These are phyloP conservation scores for Pterocles burchelli DNA, from an alignment of 2,113 vertebrate genomes.

Conservation along the genomic window DNA sequence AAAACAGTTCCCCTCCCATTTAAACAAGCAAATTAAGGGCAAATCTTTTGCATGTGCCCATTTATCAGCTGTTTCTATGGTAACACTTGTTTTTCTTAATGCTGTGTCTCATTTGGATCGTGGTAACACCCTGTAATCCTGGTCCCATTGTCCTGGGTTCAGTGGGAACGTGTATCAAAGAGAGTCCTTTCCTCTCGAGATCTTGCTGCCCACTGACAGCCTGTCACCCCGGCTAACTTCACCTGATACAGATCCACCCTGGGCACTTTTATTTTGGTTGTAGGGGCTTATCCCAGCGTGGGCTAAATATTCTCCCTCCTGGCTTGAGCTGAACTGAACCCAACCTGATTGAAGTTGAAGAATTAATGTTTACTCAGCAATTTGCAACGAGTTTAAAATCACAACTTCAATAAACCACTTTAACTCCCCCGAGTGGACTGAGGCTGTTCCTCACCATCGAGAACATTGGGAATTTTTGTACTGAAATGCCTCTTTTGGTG, in stretches of 20 bases:
- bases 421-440: background rate
- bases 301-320: background rate
- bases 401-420: background rate
- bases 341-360: background rate
- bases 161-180: background rate
- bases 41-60: background rate
- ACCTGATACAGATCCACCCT: accelerated
- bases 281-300: background rate
- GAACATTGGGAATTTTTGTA: background rate
- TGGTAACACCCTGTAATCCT: constrained; percentile 10
- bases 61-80: constrained; percentile 53
- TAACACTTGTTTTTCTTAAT: constrained; percentile 12
- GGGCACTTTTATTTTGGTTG: background rate
- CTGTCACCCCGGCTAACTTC: background rate
- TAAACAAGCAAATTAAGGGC: constrained; percentile 48
- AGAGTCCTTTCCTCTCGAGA: background rate
- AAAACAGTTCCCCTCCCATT: constrained; percentile 45
- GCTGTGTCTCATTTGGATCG: background rate
- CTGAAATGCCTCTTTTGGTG: background rate
- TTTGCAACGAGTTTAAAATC: background rate
- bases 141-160: constrained; percentile 24
- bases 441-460: background rate
- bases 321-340: background rate
- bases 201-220: background rate
- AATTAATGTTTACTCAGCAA: background rate